Evolutionary conservation across 2,113 vertebrate species (phyloP), one percentile per base, ranked within the genome.

Genomic region (Poeciliopsis turrubarensis): DNA sequence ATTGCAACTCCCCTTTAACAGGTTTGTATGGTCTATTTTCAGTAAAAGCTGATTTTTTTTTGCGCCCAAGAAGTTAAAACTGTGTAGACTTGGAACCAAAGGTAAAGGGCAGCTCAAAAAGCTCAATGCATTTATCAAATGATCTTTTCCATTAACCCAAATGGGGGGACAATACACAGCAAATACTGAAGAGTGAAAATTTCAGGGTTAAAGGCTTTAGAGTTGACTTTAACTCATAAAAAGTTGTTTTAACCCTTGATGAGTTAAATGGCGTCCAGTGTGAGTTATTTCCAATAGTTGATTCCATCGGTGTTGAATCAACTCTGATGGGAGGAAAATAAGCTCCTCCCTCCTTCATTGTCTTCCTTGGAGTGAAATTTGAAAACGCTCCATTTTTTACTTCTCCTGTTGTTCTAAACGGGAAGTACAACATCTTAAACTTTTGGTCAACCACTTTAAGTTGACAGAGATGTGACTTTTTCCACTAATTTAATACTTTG

Each of bases 41-140:
- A 76, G 29, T 31, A 26, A 70, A 83, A 26, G 61, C 57, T 32
- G 9, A 61, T 47, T 47, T 47, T 82, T 78, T 80, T 75, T 39
- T 44, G 30, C 54, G 60, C 19, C 25, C 11, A 60, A 27, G 27
- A 80, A 83, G 79, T 86, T 72, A 32, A 73, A 84, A 41, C 62
- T 76, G 62, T 73, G 60, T 25, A n/a, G 60, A 15, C 64, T 65
- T 65, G 62, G 31, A n/a, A 22, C 44, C 54, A 65, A 30, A 81
- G 47, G 72, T 70, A 75, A 73, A 78, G 30, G 68, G 31, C 0
- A 60, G 47, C 57, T 69, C 29, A 29, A 29, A 29, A 2, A 3
- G 29, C 29, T 29, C 69, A 34, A 25, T 47, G 39, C 57, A 51
- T 39, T 34, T 81, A 77, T 81, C 72, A 79, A 86, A 83, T 60